phyloP scores from a whole-genome alignment of 2,888 invertebrate genomes.

The Danaus chrysippus region DNA sequence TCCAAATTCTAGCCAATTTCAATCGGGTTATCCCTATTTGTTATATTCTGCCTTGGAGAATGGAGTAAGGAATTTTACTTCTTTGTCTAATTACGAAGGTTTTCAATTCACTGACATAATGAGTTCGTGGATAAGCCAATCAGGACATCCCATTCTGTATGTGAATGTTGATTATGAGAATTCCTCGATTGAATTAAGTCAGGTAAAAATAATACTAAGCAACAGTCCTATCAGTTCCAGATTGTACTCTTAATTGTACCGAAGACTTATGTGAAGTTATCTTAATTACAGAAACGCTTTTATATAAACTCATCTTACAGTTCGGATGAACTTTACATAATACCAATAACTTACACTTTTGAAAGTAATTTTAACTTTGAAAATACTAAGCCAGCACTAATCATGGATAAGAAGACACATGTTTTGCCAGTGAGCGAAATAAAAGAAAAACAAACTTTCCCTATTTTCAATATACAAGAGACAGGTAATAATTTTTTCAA shows the following conservation, averaged over 20 bases:
- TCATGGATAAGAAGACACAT: conserved; percentile 50
- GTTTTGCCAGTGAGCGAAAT: conserved; percentile 45
- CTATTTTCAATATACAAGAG: conserved; percentile 80
- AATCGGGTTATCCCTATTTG: conserved; percentile 66
- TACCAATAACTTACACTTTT: conserved; percentile 67
- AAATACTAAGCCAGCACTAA: conserved; percentile 57
- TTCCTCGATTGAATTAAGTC: conserved; percentile 49
- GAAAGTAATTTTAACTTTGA: conserved; percentile 47
- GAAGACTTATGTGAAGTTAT: background rate
- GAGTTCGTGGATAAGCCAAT: conserved; percentile 62
- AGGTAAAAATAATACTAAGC: conserved; percentile 43
- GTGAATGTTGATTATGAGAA: conserved; percentile 56
- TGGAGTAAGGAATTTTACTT: conserved; percentile 46
- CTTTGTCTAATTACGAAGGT: conserved; percentile 50
- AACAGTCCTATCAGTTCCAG: background rate
- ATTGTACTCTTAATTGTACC: background rate
- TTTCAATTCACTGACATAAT: conserved; percentile 50
- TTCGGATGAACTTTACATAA: conserved; percentile 58
- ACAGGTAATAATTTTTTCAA: conserved; percentile 61
- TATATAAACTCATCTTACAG: conserved; percentile 48
- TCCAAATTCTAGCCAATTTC: conserved; percentile 49
- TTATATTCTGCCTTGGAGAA: conserved; percentile 68
- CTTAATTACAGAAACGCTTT: conserved; percentile 59
- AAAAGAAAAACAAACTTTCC: conserved; percentile 64
- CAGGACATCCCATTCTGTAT: conserved; percentile 62